These are phyloP conservation scores for Cacatua alba DNA, from an alignment of 2,113 vertebrate species.

Conservation along the genomic window DNA sequence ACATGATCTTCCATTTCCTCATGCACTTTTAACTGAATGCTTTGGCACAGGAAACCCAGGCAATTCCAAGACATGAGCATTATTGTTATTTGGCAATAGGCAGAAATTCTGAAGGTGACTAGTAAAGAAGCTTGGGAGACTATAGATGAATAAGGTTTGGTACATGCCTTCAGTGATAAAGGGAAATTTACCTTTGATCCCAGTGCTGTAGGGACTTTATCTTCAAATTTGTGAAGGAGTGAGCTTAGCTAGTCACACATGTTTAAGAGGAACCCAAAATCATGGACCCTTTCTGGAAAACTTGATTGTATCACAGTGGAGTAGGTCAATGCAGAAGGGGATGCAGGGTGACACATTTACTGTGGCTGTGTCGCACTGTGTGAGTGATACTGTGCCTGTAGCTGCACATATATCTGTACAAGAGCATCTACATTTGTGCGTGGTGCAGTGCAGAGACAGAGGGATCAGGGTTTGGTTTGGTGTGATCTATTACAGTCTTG, in stretches of 20 bases:
- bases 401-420: not conserved
- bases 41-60: not conserved
- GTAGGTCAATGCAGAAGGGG: not conserved
- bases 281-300: not conserved
- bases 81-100: not conserved
- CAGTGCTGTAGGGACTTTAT: not conserved
- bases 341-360: not conserved
- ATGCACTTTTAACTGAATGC: not conserved
- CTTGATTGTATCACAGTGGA: not conserved
- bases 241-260: not conserved
- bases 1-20: not conserved
- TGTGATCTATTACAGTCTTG: not conserved
- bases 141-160: not conserved
- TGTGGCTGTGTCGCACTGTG: fast-evolving
- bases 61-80: not conserved
- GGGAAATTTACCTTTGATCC: not conserved
- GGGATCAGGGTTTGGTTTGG: not conserved
- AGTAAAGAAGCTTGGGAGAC: not conserved
- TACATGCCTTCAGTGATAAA: not conserved
- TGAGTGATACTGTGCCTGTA: not conserved
- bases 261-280: not conserved
- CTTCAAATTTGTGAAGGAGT: not conserved
- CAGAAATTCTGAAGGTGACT: not conserved
- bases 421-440: not conserved
- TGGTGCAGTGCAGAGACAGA: not conserved